Base-by-base conservation (phyloP, 2,113 vertebrate species). In the Corythoichthys intestinalis region DNA sequence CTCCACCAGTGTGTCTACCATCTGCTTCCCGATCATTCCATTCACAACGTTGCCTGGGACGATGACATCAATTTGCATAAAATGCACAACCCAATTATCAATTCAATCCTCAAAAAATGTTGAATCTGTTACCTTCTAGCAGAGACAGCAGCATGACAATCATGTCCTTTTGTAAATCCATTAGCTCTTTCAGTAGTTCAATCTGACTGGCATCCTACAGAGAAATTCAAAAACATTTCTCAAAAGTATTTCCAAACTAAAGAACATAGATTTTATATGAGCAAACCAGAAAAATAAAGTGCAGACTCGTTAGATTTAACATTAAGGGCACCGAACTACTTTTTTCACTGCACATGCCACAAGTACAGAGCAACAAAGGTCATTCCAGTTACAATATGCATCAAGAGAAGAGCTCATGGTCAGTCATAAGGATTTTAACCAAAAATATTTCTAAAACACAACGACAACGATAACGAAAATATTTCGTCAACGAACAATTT, bases 101-200 rank as follows among this genome's bases (percentile, higher is more conserved):
- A 57, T 34, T 57, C 12, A 28, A 6, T 6, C 9, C 17, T 41
- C 4, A 11, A 1, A 10, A 62, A 5, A 61, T 3, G 3, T 37
- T 64, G 6, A 67, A 50, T 35, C 60, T 72, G 86, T 85, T 87
- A 98, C 97, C 97, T 94, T 99, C 97, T 62, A 99, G 92, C 75
- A 99, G 92, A 80, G 97, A 99, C 85, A 99, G 90, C 81, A 99
- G 87, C 97, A 99, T 98, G 83, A 99, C 95, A 75, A 99, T 91
- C 97, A 99, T 99, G 88, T 99, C 96, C 86, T 99, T 94, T 85
- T 98, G 94, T 67, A 99, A 93, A 88, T 99, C 97, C 90, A 99
- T 92, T 75, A 99, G 88, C 83, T 99, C 94, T 83, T 98, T 99
- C 81, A 99, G 83, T 85, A 99, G 88, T 89, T 98, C 94, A 83